Conservation (phyloP, 2,113 vertebrate genomes). For the Perccottus glenii region DNA sequence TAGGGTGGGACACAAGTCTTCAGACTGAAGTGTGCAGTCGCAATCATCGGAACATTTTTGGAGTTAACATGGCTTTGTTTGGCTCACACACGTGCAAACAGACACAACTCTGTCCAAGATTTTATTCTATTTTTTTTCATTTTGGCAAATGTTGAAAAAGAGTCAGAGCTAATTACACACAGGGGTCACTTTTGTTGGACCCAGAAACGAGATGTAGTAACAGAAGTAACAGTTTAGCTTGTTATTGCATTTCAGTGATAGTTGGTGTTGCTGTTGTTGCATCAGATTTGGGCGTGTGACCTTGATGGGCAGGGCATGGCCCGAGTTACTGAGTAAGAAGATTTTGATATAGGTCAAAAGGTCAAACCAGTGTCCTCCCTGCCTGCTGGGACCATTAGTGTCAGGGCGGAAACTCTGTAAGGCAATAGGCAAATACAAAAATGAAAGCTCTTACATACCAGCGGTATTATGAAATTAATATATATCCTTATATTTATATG, state of each 20-base stretch:
- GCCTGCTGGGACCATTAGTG: conserved; percentile 29
- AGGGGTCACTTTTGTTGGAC: conserved; percentile 26
- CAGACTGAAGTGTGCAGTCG: conserved; percentile 13
- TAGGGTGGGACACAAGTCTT: conserved; percentile 30
- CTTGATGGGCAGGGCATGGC: conserved; percentile 15
- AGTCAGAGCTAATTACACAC: conserved; percentile 30
- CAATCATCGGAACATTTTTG: conserved; percentile 18
- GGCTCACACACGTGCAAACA: conserved; percentile 31
- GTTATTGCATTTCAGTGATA: conserved; percentile 18
- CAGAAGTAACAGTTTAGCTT: conserved; percentile 2
- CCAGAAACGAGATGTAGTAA: conserved; percentile 16
- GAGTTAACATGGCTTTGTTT: conserved; percentile 51
- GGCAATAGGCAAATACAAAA: conserved; percentile 9
- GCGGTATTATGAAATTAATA: too few relatives aligned
- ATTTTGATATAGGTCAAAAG: conserved; percentile 39
- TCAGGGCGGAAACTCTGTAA: conserved; percentile 58
- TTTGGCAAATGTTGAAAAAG: conserved; percentile 8
- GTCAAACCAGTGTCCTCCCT: conserved; percentile 50
- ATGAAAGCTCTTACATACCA: too few relatives aligned
- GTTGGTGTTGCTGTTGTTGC: conserved; percentile 1
- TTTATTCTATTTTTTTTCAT: background rate
- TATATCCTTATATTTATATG: too few relatives aligned
- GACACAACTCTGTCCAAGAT: conserved; percentile 20
- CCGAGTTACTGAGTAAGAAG: conserved; percentile 18
- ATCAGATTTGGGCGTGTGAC: conserved; percentile 29